Conservation (phyloP, 1,140 invertebrate species). For the Melanaphis sacchari region DNA sequence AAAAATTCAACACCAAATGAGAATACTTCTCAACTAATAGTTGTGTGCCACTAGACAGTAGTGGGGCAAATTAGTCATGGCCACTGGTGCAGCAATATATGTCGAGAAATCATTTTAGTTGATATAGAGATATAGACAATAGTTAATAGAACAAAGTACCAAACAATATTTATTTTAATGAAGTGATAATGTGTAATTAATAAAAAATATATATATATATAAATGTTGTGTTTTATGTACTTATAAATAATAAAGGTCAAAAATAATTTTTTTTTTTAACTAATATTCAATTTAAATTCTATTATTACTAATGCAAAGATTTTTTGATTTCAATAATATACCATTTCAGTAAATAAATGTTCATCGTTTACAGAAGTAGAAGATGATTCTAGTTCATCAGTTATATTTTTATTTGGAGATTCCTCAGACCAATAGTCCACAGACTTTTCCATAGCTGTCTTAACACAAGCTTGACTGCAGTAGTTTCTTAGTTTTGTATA, state of each 20-base stretch:
- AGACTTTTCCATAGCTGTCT: constrained; percentile 33
- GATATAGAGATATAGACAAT: neutral
- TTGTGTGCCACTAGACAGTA: neutral
- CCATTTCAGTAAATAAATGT: neutral
- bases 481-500: constrained; percentile 84
- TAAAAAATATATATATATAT: neutral
- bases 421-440: neutral
- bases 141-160: neutral
- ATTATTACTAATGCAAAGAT: neutral
- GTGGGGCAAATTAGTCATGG: neutral
- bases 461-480: constrained; percentile 78
- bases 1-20: neutral
- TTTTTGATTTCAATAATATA: neutral
- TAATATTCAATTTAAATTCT: neutral
- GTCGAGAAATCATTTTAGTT: neutral
- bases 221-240: neutral
- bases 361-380: neutral
- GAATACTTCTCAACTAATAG: neutral
- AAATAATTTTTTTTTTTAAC: neutral
- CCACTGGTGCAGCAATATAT: neutral
- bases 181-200: neutral
- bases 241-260: neutral
- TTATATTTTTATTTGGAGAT: neutral
- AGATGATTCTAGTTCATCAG: neutral
- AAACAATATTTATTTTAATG: neutral